Evolutionary conservation across 2,797 vertebrate genomes (phyloP), one percentile per base, ranked within the genome.

Genomic region (Acridotheres tristis): DNA sequence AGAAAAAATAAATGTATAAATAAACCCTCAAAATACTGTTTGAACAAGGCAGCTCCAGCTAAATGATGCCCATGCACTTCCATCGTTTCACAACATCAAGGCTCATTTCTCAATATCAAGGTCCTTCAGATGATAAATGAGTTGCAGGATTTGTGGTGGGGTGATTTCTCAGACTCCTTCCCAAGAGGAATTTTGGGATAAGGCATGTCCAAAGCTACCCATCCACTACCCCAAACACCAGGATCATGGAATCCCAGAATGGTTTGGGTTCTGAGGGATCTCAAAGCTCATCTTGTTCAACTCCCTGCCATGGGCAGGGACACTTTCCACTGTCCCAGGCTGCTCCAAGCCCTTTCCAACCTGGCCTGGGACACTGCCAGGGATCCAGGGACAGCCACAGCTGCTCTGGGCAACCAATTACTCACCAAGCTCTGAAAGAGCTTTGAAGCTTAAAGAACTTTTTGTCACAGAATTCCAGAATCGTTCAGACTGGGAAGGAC

Each of bases 51-150:
- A 75, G 83, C 83, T 74, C 26, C 38, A 72, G 85, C 61, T 89
- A 75, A 94, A 95, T 88, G 38, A 85, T 94, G 95, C 93, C 92
- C 66, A 21, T 3, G 34, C 26, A 47, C 95, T 94, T 94, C 93
- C 88, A 90, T 87, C 48, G 53, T 90, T 95, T 67, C 43, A 36
- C 58, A 66, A 50, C 76, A 90, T 59, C 82, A 76, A 94, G 68
- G 58, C 65, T 93, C 62, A 53, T 96, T 97, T 96, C 93, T 91
- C 68, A 88, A 55, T 27, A 87, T 85, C 91, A 43, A 0, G 15
- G 72, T 43, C 40, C 66, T 89, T 93, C 53, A 74, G 90, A 94
- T 27, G 48, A 85, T 53, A 87, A 96, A 91, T 77, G 58, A 94
- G 88, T 51, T 20, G 25, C 40, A 29, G 8, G 61, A 57, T 54